A percentile compares a stretch with the other conserved stretches of the same genome.
phyloP scores from a whole-genome alignment of 1,140 invertebrate genomes.

The Drosophila varians region DNA sequence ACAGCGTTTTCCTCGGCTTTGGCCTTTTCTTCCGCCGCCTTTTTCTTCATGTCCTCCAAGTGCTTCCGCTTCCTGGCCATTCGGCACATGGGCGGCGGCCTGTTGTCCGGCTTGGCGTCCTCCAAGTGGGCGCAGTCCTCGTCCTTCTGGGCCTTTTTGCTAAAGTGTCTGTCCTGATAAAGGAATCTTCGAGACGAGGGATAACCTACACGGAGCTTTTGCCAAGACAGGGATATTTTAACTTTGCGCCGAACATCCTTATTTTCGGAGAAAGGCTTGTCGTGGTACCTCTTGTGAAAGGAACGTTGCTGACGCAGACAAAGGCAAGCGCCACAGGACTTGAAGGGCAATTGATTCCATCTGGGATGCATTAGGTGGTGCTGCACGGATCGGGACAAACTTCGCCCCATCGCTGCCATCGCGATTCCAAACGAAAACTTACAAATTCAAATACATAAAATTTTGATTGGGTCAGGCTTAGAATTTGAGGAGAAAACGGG shows the following conservation, averaged over 20 bases:
- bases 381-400: not conserved
- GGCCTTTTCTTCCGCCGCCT: not conserved
- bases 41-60: not conserved
- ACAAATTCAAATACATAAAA: not conserved
- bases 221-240: not conserved
- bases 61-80: not conserved
- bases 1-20: not conserved
- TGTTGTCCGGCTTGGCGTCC: not conserved
- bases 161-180: not conserved
- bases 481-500: not conserved
- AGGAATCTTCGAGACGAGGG: not conserved
- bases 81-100: not conserved
- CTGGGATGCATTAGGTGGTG: not conserved
- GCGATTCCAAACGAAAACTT: not conserved
- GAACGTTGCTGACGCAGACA: not conserved
- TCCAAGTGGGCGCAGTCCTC: not conserved
- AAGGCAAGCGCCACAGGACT: not conserved
- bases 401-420: conserved; percentile 7
- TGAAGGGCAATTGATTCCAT: conserved; percentile 2
- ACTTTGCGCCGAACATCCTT: no score
- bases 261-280: no score
- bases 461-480: conserved; percentile 1
- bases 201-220: not conserved
- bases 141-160: not conserved
- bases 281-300: not conserved